Base-by-base conservation (phyloP, 2,113 vertebrate species). In the Oreochromis spilurus region DNA sequence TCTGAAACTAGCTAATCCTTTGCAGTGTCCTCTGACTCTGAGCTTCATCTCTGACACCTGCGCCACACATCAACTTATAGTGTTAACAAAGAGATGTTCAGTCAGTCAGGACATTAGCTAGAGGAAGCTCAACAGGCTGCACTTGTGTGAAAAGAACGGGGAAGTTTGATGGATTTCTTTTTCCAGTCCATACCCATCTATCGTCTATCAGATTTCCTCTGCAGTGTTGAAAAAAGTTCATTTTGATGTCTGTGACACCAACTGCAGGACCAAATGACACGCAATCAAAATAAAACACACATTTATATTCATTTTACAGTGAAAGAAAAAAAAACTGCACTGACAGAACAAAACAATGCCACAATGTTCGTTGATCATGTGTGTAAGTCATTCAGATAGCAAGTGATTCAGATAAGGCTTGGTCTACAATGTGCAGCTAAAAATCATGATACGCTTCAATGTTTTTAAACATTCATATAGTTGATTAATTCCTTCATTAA, bases 391-490 rank as follows among this genome's bases (percentile, higher is more conserved):
- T 85, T 91, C 83, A 91, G 79, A 84, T 40, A 84, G 87, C 85
- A 84, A 89, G 84, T 84, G 26, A 89, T 43, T 90, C 87, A 93
- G 87, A 82, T 95, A 95, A 95, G 94, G 95, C 94, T 94, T 94
- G 54, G 75, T 89, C 88, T 90, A 88, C 78, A 85, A 87, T 89
- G 85, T 89, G 89, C 87, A 91, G 88, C 87, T 91, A 87, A 91
- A 91, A 90, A 93, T 86, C 45, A 84, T 84, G 80, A 92, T 53
- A 89, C 80, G 45, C 40, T 57, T 90, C 9, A 83, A 48, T 1
- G 14, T 50, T 77, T 77, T 77, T 80, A 14, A 83, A 89, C 95
- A 96, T 95, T 95, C 94, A 94, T 84, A 70, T 89, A 65, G n/a
- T 88, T 84, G 79, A 86, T n/a, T 67, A 38, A 91, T 60, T 90